These are phyloP conservation scores for Toxotes lorentzi DNA, from an alignment of 2,797 vertebrate species.

Conservation along the genomic window DNA sequence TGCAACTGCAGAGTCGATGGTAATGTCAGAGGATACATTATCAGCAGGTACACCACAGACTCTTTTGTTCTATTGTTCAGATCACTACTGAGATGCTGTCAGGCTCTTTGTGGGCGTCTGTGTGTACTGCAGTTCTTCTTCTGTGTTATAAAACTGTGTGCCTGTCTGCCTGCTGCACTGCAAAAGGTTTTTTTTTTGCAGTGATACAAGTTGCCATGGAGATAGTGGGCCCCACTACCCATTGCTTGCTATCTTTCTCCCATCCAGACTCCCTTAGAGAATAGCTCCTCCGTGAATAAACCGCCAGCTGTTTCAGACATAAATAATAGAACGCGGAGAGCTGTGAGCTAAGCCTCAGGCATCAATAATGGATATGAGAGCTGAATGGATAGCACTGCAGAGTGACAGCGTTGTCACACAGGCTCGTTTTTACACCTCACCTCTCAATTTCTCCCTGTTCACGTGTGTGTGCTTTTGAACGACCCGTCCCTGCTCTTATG, in stretches of 20 bases:
- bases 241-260: slow-evolving; percentile 58
- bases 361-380: slow-evolving; percentile 83
- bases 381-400: slow-evolving; percentile 65
- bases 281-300: slow-evolving; percentile 80
- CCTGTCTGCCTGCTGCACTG: slow-evolving; percentile 68
- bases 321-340: slow-evolving; percentile 83
- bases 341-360: slow-evolving; percentile 82
- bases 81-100: slow-evolving; percentile 55
- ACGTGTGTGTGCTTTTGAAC: slow-evolving; percentile 25
- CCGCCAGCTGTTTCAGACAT: slow-evolving; percentile 83
- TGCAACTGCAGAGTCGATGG: slow-evolving; percentile 31
- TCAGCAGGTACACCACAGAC: slow-evolving; percentile 40
- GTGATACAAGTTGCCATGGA: slow-evolving; percentile 83
- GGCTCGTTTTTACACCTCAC: slow-evolving; percentile 63
- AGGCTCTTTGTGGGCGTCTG: slow-evolving; percentile 66
- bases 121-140: slow-evolving; percentile 67
- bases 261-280: slow-evolving; percentile 75
- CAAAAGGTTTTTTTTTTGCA: slow-evolving; percentile 56
- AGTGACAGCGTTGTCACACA: slow-evolving; percentile 68
- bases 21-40: slow-evolving; percentile 47
- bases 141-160: slow-evolving; percentile 66
- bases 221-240: slow-evolving; percentile 76
- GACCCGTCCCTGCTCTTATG: slow-evolving; percentile 24
- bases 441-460: slow-evolving; percentile 33
- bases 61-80: slow-evolving; percentile 55